Base-by-base conservation (phyloP, 2,113 vertebrate species). In the Etia nguti region DNA sequence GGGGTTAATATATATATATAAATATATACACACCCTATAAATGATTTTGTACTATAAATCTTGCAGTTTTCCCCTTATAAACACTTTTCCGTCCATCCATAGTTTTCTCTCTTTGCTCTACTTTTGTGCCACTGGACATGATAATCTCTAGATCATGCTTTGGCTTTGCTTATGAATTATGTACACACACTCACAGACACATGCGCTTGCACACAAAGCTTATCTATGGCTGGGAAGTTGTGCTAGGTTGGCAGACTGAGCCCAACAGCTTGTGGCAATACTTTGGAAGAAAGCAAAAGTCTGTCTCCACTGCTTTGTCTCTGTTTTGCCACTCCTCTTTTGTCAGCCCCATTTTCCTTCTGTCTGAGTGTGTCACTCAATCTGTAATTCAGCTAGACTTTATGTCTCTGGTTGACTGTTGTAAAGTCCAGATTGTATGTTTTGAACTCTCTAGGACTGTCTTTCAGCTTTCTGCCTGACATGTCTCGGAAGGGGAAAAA, bases 211-310 rank as follows among this genome's bases (percentile, higher is more conserved):
- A 73, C 62, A 87, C 54, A 38, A 12, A 75, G 65, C 68, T 86
- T 91, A 93, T 93, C 90, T 92, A 70, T 87, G 70, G 86, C 91
- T 92, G 80, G 85, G 86, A 90, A 89, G 90, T 90, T 90, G 89
- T 93, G 92, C 83, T 86, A 43, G 55, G 83, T 81, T 95, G 94
- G 93, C 93, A 95, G 92, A 89, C 87, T 90, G 83, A 85, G 77
- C 90, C 91, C 88, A 90, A 94, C 95, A 95, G 95, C 93, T 94
- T 95, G 95, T 95, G 93, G 91, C 90, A 89, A 86, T 90, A 90
- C 91, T 93, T 92, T 92, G 86, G 90, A 90, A 86, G 87, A 90
- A 93, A 92, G 86, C 81, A 89, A 81, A 85, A 92, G 92, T 91
- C 80, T 88, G 89, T 86, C 86, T 90, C 79, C 80, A 79, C 62